Evolutionary conservation across 2,888 invertebrate genomes (phyloP), one percentile per base, ranked within the genome.

Genomic region (Philopedon plagiatum): DNA sequence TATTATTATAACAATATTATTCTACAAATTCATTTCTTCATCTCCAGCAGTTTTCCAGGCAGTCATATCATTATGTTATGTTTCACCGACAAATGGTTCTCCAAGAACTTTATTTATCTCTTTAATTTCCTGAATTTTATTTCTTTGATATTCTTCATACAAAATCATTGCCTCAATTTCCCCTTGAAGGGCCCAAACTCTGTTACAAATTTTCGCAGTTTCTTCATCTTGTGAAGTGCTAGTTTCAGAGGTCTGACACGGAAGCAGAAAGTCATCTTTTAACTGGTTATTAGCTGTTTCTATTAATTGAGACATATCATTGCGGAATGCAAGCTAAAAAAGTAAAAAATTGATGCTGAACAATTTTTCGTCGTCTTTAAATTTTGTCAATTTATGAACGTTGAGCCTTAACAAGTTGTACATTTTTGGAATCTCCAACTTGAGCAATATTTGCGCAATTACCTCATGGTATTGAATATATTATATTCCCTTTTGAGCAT

Each of bases 131-230:
- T 65, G n/a, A 29, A 65, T 39, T 41, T 58, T 65, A 9, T 34
- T 65, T 18, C 8, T 19, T 34, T 71, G 65, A 41, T 19, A 51
- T 15, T 65, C 37, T 13, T 34, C 21, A 21, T 57, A 32, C 7
- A 60, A n/a, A 18, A 21, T 32, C 39, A 65, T n/a, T 9, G 64
- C 71, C 9, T 71, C 60, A 19, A 65, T 71, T 65, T 71, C 41
- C 7, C 71, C 71, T 51, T 65, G 26, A 15, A 70, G 23, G 15
- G 57, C 19, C 57, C 63, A 70, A 11, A 63, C 44, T 37, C 18
- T 7, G 9, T n/a, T 9, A 23, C 21, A 11, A 5, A 23, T 18
- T 32, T 56, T 19, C 8, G 11, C 3, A 29, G 9, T 32, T 18
- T 56, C 34, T 11, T 56, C 34, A 23, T 29, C 56, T 54, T 39